Conservation (phyloP, 2,797 vertebrate species). For the Notolepis coatsorum region DNA sequence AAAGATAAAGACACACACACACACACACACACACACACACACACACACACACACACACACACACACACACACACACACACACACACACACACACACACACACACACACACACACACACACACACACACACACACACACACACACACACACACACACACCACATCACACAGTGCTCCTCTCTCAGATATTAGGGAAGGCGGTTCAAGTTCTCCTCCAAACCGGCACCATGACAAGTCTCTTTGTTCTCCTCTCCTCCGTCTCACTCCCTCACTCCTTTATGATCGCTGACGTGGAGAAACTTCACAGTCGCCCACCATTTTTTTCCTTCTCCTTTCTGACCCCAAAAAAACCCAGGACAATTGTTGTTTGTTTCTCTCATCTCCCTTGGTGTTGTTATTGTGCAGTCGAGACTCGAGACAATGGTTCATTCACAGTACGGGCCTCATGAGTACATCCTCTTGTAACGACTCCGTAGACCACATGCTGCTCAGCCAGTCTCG, state of each 20-base stretch:
- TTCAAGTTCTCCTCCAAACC: slow-evolving; percentile 33
- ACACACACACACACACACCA: slow-evolving; percentile 38
- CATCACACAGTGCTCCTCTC: slow-evolving; percentile 51
- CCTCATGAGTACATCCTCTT: slow-evolving; percentile 34
- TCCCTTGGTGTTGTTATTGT: slow-evolving; percentile 36
- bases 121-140: slow-evolving; percentile 25
- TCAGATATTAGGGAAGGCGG: slow-evolving; percentile 24
- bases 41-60: too few species aligned
- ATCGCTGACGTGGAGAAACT: slow-evolving; percentile 46
- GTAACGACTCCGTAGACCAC: slow-evolving; percentile 18
- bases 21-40: too few species aligned
- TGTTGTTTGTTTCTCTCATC: slow-evolving; percentile 54
- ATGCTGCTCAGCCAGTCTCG: slow-evolving; percentile 38
- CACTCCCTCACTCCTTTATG: slow-evolving; percentile 15
- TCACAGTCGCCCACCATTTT: slow-evolving; percentile 42
- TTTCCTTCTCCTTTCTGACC: slow-evolving; percentile 20
- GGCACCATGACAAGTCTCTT: slow-evolving; percentile 53
- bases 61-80: neutral
- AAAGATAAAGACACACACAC: too few species aligned
- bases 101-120: neutral
- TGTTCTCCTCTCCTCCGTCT: slow-evolving; percentile 38
- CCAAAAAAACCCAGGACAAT: slow-evolving; percentile 58
- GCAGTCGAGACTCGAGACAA: slow-evolving; percentile 50
- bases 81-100: neutral
- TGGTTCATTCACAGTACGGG: slow-evolving; percentile 52